phyloP scores from a whole-genome alignment of 2,797 vertebrate species.

The Hoplostethus mediterraneus region DNA sequence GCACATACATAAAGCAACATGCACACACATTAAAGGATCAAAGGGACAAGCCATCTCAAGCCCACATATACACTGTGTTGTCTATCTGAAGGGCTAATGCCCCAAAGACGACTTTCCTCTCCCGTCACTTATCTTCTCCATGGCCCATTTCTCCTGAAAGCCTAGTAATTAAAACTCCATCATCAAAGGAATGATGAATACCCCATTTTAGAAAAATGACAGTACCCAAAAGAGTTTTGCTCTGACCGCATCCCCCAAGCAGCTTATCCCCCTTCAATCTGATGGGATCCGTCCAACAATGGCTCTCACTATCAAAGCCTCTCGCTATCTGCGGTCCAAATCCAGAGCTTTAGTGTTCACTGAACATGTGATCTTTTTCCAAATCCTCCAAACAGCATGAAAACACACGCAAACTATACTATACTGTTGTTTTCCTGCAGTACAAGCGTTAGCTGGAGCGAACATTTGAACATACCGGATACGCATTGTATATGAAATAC shows the following conservation, averaged over 20 bases:
- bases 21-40: slow-evolving; percentile 20
- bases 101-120: slow-evolving; percentile 39
- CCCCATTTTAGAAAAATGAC: slow-evolving; percentile 56
- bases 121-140: slow-evolving; percentile 51
- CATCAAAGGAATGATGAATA: slow-evolving; percentile 63
- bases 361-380: slow-evolving; percentile 43
- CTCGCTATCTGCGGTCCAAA: slow-evolving; percentile 69
- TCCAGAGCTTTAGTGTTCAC: slow-evolving; percentile 57
- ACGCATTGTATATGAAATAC: too few relatives aligned
- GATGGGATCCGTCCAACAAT: slow-evolving; percentile 69
- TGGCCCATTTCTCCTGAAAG: slow-evolving; percentile 60
- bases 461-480: too few relatives aligned
- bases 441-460: too few relatives aligned
- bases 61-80: slow-evolving; percentile 29
- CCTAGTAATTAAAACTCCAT: slow-evolving; percentile 68
- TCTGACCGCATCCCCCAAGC: slow-evolving; percentile 54
- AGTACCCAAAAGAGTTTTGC: slow-evolving; percentile 57
- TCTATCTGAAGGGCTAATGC: slow-evolving; percentile 42
- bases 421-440: not conserved
- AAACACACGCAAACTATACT: not conserved
- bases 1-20: not conserved
- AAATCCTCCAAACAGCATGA: slow-evolving; percentile 29
- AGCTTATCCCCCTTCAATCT: slow-evolving; percentile 71
- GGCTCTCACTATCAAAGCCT: slow-evolving; percentile 67
- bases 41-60: slow-evolving; percentile 24